Conservation (phyloP, 2,113 vertebrate genomes). For the Sigmodon hispidus region DNA sequence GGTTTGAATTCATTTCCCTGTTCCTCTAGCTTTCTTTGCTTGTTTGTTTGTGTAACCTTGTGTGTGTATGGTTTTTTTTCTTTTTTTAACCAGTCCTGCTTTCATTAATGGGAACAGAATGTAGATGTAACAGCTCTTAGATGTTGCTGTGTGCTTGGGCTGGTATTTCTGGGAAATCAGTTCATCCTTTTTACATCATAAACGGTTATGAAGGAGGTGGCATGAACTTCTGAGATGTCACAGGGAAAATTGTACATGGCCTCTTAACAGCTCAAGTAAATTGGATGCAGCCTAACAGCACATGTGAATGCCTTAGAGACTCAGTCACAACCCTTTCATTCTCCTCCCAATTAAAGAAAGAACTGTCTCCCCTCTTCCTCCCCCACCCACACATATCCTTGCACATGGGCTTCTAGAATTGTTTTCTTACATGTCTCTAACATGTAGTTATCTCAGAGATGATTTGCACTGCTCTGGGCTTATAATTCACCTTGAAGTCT, state of each 20-base stretch:
- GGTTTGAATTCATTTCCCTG: neutral
- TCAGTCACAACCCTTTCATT: constrained; percentile 7
- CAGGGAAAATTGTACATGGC: constrained; percentile 27
- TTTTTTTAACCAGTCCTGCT: neutral
- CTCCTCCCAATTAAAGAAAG: neutral
- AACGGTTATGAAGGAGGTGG: neutral
- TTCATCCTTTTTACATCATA: neutral
- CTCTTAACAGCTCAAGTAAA: constrained; percentile 41
- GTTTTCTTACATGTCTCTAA: constrained; percentile 20
- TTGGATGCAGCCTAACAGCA: constrained; percentile 33
- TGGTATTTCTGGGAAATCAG: constrained; percentile 22
- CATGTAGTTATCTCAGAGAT: neutral
- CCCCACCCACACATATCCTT: neutral
- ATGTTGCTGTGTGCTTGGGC: neutral
- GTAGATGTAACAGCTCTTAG: neutral
- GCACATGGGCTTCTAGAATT: neutral
- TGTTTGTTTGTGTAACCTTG: neutral
- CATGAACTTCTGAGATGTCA: constrained; percentile 38
- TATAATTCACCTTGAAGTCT: neutral
- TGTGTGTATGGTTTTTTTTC: too few relatives aligned
- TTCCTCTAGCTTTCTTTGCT: neutral
- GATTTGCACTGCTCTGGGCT: neutral
- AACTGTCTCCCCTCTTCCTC: neutral
- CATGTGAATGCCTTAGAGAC: constrained; percentile 56
- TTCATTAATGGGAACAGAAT: neutral